Conservation (phyloP, 2,113 vertebrate genomes). For the Pelusios castaneus region DNA sequence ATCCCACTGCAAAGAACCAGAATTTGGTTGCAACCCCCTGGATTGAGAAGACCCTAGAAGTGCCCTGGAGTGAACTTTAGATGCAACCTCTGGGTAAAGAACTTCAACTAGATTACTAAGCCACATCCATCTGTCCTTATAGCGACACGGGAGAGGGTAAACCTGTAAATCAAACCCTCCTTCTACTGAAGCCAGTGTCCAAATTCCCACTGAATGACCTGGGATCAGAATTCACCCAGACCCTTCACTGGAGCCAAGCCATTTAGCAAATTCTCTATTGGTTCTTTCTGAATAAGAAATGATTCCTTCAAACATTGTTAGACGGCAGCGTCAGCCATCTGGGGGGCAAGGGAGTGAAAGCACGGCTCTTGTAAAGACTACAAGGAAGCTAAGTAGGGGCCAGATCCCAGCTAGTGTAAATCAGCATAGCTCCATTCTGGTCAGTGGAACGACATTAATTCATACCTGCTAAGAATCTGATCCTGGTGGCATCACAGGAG, state of each 20-base stretch:
- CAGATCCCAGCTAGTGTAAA: neutral
- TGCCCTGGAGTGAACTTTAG: neutral
- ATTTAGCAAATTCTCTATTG: neutral
- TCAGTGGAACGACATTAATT: neutral
- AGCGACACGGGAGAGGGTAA: neutral
- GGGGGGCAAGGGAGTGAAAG: neutral
- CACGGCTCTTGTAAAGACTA: neutral
- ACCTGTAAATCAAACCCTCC: neutral
- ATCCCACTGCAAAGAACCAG: neutral
- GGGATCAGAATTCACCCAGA: neutral
- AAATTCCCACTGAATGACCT: neutral
- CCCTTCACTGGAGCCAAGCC: neutral
- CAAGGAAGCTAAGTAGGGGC: neutral
- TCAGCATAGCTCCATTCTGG: neutral
- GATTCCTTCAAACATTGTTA: neutral
- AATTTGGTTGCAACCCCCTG: no score
- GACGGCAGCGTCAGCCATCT: neutral
- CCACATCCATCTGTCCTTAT: neutral
- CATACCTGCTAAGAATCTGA: neutral
- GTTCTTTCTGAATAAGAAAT: neutral
- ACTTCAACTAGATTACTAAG: neutral
- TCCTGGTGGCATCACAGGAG: neutral
- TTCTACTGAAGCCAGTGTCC: neutral
- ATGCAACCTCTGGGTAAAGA: neutral
- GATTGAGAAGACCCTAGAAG: neutral